Evolutionary conservation across 1,140 invertebrate species (phyloP).

Genomic region (Zaprionus ornatus): DNA sequence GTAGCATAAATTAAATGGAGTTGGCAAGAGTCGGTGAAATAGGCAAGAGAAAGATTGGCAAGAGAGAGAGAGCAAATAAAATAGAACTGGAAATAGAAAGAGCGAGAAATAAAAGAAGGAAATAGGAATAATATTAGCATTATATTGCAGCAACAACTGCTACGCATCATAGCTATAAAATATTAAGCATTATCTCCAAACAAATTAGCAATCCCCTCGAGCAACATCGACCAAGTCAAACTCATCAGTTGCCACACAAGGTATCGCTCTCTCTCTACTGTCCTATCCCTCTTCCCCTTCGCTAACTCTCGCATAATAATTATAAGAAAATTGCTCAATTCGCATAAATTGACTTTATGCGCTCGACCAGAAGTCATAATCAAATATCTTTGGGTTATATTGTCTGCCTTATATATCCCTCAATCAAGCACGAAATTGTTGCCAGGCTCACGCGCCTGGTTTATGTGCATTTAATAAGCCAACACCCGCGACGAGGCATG

Average conservation of each 20-base stretch:
- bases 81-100: background rate
- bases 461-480: constrained; percentile 38
- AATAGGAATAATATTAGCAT: background rate
- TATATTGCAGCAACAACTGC: background rate
- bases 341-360: background rate
- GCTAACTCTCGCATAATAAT: background rate
- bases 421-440: constrained; percentile 2
- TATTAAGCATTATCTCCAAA: background rate
- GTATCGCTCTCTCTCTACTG: background rate
- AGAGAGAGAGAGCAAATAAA: background rate
- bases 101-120: no score
- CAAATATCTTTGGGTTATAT: background rate
- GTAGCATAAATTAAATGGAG: background rate
- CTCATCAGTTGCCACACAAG: background rate
- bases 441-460: constrained; percentile 9
- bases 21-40: background rate
- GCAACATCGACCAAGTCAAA: background rate
- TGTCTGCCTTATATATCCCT: background rate
- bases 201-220: background rate
- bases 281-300: background rate
- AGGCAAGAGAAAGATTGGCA: background rate
- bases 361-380: background rate
- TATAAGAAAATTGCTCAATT: background rate
- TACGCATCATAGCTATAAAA: background rate
- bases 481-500: background rate